Base-by-base conservation (phyloP, 2,113 vertebrate genomes). In the Eublepharis macularius region DNA sequence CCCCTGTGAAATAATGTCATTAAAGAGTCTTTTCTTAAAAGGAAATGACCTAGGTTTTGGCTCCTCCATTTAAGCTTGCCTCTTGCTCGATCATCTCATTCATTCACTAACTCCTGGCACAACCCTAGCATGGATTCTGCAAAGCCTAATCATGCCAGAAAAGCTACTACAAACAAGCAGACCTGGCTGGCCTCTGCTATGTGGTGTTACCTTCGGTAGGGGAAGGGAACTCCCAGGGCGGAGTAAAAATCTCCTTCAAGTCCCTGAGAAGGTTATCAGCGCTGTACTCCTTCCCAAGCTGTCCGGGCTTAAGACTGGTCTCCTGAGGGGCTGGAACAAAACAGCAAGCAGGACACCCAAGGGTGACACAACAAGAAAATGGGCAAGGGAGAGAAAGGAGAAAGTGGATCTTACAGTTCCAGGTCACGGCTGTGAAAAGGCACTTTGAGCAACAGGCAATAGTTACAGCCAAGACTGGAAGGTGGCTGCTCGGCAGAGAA, bases 171-270 rank as follows among this genome's bases (percentile, higher is more conserved):
- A 82, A 85, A 32, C 87, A 91, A 85, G 92, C 91, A 88, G 88
- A 63, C 86, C 90, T 1, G 29, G 87, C 89, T 69, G 11, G 84
- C 66, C 84, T 88, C 87, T 80, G 83, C 90, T 92, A 84, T 73
- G 70, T 91, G 85, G 81, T 32, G 63, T 97, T 96, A 97, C 96
- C 96, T 97, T 97, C 96, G 81, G 96, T 89, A 90, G 95, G 93
- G 79, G 95, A 94, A 89, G 93, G 78, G 92, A 97, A 94, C 90
- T 97, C 96, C 96, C 97, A 97, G 81, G 96, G 93, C 84, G 94
- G 96, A 94, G 93, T 94, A 94, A 97, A 97, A 90, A 98, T 96
- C 90, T 94, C 96, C 95, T 94, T 97, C 94, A 97, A 96, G 93
- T 97, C 95, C 95, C 96, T 96, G 93, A 96, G 94, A 93, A 97